Evolutionary conservation across 2,113 vertebrate genomes (phyloP).

Genomic region (Lamprotornis superbus): DNA sequence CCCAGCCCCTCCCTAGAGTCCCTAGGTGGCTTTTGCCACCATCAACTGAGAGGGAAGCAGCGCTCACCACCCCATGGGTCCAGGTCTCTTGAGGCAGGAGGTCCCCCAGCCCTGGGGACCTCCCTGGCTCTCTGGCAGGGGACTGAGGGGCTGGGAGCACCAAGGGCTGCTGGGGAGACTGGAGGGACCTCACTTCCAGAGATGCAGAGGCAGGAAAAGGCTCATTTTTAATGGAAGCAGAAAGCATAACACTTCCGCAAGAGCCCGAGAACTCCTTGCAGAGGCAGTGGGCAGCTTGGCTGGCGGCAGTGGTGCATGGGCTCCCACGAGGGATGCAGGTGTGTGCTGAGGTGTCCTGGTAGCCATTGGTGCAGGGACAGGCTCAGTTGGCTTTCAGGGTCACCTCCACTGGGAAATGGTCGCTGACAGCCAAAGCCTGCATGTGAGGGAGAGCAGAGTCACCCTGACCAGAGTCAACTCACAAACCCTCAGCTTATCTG

Average conservation of each 20-base stretch:
- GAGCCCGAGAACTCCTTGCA: not conserved
- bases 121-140: not conserved
- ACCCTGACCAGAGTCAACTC: not conserved
- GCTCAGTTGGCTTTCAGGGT: constrained; percentile 27
- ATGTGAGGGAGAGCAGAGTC: not conserved
- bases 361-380: accelerated
- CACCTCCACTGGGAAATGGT: constrained; percentile 87
- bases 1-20: not conserved
- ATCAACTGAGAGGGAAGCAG: not conserved
- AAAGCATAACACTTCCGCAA: not conserved
- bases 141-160: accelerated
- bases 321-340: accelerated
- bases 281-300: accelerated
- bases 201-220: not conserved
- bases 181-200: not conserved
- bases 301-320: accelerated
- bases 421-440: constrained; percentile 82
- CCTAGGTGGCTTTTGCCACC: not conserved
- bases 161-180: not conserved
- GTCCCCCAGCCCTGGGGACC: accelerated
- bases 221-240: constrained; percentile 8
- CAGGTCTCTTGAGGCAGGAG: accelerated
- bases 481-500: not conserved
- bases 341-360: accelerated
- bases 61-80: accelerated